Evolutionary conservation across 2,113 vertebrate genomes (phyloP).

Genomic region (Chlorodrepanis virens): DNA sequence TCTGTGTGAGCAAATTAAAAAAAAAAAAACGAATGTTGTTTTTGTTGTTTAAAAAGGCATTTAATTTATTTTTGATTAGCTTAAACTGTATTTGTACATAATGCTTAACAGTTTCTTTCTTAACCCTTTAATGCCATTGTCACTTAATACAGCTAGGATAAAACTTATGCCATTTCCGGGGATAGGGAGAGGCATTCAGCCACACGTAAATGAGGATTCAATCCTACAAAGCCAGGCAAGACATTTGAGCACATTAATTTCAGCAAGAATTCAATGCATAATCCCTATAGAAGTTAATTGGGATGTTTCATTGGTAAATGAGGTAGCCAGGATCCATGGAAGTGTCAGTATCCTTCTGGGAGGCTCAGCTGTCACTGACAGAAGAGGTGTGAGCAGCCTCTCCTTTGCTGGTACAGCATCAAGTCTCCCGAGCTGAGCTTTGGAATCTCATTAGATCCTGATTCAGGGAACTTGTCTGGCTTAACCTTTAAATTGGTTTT

Average conservation of each 20-base stretch:
- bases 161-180: neutral
- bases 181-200: neutral
- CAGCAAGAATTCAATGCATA: neutral
- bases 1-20: neutral
- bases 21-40: neutral
- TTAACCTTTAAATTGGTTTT: neutral
- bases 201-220: neutral
- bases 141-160: neutral
- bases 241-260: neutral
- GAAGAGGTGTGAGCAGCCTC: neutral
- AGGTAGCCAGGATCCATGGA: neutral
- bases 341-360: neutral
- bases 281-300: neutral
- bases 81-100: neutral
- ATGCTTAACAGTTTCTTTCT: neutral
- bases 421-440: neutral
- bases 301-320: neutral
- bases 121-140: accelerated
- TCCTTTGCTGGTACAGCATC: neutral
- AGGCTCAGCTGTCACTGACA: neutral
- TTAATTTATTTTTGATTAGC: neutral
- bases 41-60: neutral
- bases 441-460: neutral
- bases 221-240: neutral
- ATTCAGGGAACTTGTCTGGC: neutral